Evolutionary conservation across 2,113 vertebrate genomes (phyloP).

Genomic region (Malurus alboscapulatus): DNA sequence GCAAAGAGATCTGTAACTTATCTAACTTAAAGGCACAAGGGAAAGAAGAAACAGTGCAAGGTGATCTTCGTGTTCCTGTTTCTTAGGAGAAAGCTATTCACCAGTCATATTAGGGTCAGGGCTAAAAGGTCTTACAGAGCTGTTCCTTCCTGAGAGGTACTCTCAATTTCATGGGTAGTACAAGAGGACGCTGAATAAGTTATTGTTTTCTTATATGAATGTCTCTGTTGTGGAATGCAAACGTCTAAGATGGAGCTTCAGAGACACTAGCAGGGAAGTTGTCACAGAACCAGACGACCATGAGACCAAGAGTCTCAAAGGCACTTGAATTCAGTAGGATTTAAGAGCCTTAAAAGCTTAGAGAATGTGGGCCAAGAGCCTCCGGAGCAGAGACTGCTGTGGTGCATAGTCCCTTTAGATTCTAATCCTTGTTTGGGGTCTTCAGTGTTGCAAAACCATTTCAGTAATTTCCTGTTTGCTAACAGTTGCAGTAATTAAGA

Average conservation of each 20-base stretch:
- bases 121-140: not conserved
- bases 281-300: not conserved
- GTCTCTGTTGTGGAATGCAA: not conserved
- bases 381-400: not conserved
- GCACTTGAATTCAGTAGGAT: not conserved
- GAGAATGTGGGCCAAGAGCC: not conserved
- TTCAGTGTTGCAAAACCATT: not conserved
- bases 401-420: not conserved
- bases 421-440: not conserved
- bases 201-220: not conserved
- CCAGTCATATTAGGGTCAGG: not conserved
- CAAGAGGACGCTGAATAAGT: not conserved
- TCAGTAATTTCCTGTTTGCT: not conserved
- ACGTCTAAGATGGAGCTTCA: not conserved
- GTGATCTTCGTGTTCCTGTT: not conserved
- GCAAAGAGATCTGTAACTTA: not conserved
- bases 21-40: not conserved
- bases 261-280: not conserved
- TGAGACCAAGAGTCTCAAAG: not conserved
- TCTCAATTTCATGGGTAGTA: not conserved
- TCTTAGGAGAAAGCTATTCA: not conserved
- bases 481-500: not conserved
- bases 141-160: not conserved
- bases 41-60: not conserved
- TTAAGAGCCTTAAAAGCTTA: not conserved